Conservation (phyloP, 2,113 vertebrate species). For the Brachionichthys hirsutus region DNA sequence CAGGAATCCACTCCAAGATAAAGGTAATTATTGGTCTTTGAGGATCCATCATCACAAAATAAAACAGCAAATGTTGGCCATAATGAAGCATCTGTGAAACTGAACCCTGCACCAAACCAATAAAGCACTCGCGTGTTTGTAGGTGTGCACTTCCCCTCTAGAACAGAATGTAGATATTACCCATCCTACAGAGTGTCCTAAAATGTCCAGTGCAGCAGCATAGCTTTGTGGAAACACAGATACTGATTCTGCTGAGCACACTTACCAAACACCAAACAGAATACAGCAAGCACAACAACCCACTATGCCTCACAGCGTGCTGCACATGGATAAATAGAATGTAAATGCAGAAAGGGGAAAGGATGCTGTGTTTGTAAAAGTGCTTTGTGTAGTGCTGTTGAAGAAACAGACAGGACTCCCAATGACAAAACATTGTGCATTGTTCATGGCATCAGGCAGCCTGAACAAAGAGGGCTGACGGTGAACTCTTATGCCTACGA, state of each 20-base stretch:
- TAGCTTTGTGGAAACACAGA: constrained; percentile 69
- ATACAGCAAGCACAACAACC: constrained; percentile 30
- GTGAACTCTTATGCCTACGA: constrained; percentile 42
- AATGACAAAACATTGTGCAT: constrained; percentile 39
- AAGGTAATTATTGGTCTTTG: too few relatives aligned
- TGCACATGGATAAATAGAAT: constrained; percentile 27
- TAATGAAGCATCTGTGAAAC: not conserved
- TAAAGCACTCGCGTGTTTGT: constrained; percentile 1
- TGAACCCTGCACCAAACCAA: constrained; percentile 38
- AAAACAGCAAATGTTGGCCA: not conserved
- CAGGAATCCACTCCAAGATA: too few relatives aligned
- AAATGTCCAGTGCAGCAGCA: constrained; percentile 64
- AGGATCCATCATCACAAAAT: not conserved
- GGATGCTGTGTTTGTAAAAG: constrained; percentile 2
- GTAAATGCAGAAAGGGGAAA: constrained; percentile 18
- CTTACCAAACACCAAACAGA: constrained; percentile 49
- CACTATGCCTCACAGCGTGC: constrained; percentile 25
- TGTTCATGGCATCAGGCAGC: constrained; percentile 28
- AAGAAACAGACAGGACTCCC: constrained; percentile 16
- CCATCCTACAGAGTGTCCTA: constrained; percentile 43
- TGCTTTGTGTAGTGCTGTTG: constrained; percentile 1
- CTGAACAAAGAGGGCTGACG: constrained; percentile 55
- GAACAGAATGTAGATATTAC: constrained; percentile 47
- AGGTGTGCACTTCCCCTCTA: not conserved
- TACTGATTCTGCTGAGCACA: constrained; percentile 68